Evolutionary conservation across 2,113 vertebrate species (phyloP), one percentile per base, ranked within the genome.

Genomic region (Carlito syrichta): DNA sequence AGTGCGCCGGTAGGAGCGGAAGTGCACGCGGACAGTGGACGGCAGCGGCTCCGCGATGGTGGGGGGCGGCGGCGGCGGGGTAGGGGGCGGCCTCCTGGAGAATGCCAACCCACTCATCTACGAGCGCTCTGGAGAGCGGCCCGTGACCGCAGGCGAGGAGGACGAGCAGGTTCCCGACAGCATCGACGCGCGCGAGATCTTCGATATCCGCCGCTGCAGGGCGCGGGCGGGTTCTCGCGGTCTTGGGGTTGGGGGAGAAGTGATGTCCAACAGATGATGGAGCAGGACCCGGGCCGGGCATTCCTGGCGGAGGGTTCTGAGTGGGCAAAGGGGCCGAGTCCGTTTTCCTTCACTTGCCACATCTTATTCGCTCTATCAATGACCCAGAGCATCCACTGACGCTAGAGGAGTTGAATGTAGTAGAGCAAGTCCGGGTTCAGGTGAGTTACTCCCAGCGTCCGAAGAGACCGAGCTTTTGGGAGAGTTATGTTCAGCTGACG

Each of bases 311-410:
- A 86, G 89, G 74, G 50, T 63, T 78, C 66, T 54, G 78, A 95
- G 66, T 23, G 90, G 79, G 63, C 85, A 19, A 23, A 66, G 89
- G 62, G 25, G 3, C 54, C 25, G n/a, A 60, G 48, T 45, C 27
- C 66, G 25, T 77, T 98, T 99, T 99, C 99, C 99, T 99, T 99
- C 99, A 99, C 98, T 20, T 52, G 32, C 35, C 96, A 99, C 99
- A 99, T 99, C 98, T 99, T 77, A 99, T 99, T 97, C 98, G 99
- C 93, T 99, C 99, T 74, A 99, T 99, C 96, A 99, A 99, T 90
- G 99, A 99, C 97, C 99, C 99, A 0, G 99, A 99, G 95, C 99
- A 99, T 94, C 99, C 99, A 0, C 99, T 99, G 87, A 99, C 99
- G 2, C 98, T 99, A 86, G 99, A 99, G 96, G 99, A 99, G 83